Evolutionary conservation across 2,888 invertebrate genomes (phyloP).

Genomic region (Ceratothoa steindachneri): DNA sequence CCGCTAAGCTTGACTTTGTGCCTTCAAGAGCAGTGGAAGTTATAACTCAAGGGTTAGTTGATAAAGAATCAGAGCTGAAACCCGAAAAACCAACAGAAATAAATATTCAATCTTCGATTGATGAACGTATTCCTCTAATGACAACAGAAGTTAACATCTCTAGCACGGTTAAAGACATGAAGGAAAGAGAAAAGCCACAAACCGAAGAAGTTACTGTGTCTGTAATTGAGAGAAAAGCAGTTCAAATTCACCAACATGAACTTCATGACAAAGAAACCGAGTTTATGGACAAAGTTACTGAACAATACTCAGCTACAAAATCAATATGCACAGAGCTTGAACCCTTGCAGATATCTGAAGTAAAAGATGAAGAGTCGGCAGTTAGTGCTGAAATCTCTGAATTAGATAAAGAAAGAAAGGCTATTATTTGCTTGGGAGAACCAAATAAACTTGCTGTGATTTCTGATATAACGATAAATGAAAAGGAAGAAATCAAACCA

Average conservation of each 20-base stretch:
- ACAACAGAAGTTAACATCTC: background rate
- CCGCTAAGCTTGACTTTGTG: background rate
- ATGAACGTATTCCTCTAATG: background rate
- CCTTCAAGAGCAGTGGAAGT: background rate
- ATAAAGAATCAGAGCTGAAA: background rate
- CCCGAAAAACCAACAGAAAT: background rate
- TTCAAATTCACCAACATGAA: conserved; percentile 22
- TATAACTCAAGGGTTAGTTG: background rate
- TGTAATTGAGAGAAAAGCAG: conserved; percentile 26
- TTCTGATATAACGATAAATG: conserved; percentile 5
- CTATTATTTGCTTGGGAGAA: conserved; percentile 6
- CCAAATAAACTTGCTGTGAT: background rate
- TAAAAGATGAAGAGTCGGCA: conserved; percentile 14
- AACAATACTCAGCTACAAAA: conserved; percentile 18
- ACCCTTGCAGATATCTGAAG: conserved; percentile 26
- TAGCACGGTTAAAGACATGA: background rate
- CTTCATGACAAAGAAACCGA: conserved; percentile 47
- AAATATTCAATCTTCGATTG: background rate
- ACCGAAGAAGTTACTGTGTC: conserved; percentile 27
- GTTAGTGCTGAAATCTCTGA: conserved; percentile 15
- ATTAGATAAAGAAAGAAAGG: background rate
- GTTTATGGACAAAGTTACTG: conserved; percentile 36
- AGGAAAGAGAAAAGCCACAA: conserved; percentile 50
- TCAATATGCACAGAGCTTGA: conserved; percentile 18
- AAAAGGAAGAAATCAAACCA: conserved; percentile 9